These are phyloP conservation scores for Momotus momota DNA, from an alignment of 2,797 vertebrate species.

Conservation along the genomic window DNA sequence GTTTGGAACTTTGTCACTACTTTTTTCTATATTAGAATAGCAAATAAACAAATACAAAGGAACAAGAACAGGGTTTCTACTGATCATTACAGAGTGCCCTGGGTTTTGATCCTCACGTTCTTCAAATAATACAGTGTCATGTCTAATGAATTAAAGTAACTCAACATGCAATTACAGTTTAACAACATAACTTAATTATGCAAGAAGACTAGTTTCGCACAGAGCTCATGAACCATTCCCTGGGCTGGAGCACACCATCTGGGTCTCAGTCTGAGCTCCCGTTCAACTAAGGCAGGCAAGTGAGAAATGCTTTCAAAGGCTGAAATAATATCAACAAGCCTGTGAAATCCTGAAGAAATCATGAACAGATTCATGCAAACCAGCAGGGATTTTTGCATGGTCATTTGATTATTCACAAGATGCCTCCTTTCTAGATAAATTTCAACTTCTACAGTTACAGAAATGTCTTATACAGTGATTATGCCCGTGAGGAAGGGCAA, in stretches of 20 bases:
- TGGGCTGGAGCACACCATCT: background rate
- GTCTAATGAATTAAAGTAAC: background rate
- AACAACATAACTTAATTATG: background rate
- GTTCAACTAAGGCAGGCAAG: background rate
- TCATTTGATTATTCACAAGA: background rate
- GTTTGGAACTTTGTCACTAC: background rate
- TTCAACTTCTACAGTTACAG: background rate
- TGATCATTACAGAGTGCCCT: background rate
- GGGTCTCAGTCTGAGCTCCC: background rate
- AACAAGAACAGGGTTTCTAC: background rate
- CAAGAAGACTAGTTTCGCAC: background rate
- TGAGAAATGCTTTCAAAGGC: background rate
- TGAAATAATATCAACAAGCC: background rate
- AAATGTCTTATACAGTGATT: background rate
- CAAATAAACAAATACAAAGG: background rate
- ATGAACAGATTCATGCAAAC: background rate
- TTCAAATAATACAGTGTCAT: background rate
- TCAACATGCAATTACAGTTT: background rate
- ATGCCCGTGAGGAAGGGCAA: background rate
- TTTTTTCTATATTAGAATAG: background rate
- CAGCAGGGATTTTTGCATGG: background rate
- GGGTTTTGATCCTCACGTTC: background rate
- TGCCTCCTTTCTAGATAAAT: background rate
- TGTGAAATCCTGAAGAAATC: background rate
- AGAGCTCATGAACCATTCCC: background rate